Conservation (phyloP, 2,797 vertebrate genomes). For the Pipistrellus pygmaeus region DNA sequence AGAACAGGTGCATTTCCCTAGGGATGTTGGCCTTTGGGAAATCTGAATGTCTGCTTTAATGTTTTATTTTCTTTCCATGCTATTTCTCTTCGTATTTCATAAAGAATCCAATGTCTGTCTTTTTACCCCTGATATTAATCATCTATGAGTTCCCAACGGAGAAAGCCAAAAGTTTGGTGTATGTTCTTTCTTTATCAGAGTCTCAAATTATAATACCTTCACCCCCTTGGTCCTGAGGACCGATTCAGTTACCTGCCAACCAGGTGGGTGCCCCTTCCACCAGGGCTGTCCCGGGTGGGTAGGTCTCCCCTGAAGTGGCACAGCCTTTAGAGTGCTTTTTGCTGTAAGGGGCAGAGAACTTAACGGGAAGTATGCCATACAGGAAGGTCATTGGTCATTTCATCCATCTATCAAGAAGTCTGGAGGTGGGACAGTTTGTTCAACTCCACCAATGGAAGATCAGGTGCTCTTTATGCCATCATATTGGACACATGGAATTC, state of each 20-base stretch:
- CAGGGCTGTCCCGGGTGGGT: not conserved
- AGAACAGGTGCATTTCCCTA: not conserved
- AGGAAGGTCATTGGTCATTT: not conserved
- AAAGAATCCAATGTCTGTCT: not conserved
- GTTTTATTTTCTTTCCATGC: not conserved
- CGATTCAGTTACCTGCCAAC: not conserved
- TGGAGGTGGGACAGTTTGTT: not conserved
- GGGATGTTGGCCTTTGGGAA: not conserved
- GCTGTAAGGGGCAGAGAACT: not conserved
- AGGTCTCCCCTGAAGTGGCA: not conserved
- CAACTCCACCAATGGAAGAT: not conserved
- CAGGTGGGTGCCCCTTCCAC: not conserved
- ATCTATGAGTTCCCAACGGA: not conserved
- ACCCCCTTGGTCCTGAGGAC: not conserved
- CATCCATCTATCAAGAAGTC: not conserved
- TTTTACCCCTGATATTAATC: not conserved
- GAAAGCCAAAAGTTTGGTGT: not conserved
- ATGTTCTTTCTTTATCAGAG: not conserved
- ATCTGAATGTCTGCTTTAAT: not conserved
- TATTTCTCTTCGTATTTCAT: not conserved
- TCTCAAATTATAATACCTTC: not conserved
- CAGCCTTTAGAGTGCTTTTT: not conserved
- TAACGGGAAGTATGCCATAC: not conserved
- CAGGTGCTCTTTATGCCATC: not conserved
- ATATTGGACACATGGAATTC: not conserved